Percentiles rank a stretch among this genome's conserved stretches.
Conservation (phyloP, 92 coral and sea anemone genomes). For the Paramuricea clavata region DNA sequence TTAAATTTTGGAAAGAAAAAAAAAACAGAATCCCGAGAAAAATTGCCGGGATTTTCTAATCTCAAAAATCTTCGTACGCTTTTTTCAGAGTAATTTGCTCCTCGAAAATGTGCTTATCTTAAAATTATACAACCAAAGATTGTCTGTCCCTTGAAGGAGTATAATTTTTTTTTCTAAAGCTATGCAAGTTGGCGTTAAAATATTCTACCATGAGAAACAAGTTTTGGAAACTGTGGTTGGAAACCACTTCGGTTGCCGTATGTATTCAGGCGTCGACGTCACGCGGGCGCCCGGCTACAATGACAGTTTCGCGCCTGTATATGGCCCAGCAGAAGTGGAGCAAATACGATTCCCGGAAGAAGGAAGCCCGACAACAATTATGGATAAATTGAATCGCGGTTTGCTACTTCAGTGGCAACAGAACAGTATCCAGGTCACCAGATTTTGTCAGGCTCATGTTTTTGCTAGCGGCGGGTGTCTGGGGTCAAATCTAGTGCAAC, state of each 20-base stretch:
- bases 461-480: conserved; percentile 46
- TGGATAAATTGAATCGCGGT: conserved; percentile 8
- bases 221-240: background rate
- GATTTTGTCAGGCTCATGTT: conserved; percentile 36
- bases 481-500: background rate
- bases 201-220: conserved; percentile 23
- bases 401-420: conserved; percentile 28
- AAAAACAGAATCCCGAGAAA: no score
- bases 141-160: background rate
- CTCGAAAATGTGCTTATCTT: background rate
- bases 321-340: conserved; percentile 23
- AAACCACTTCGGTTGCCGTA: conserved; percentile 20
- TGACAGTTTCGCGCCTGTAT: background rate
- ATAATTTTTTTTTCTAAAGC: conserved; percentile 17
- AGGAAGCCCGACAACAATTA: background rate
- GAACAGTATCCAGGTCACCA: conserved; percentile 34
- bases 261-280: conserved; percentile 36
- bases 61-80: no score
- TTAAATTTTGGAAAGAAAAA: no score
- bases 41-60: no score
- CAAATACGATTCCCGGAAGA: conserved; percentile 28
- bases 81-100: no score
- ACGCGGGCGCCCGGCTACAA: conserved; percentile 17
- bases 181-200: conserved; percentile 22
- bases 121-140: background rate